A percentile compares a stretch with the other conserved stretches of the same genome.
phyloP scores from a whole-genome alignment of 2,888 invertebrate species.

The Troglohyphantes excavatus region DNA sequence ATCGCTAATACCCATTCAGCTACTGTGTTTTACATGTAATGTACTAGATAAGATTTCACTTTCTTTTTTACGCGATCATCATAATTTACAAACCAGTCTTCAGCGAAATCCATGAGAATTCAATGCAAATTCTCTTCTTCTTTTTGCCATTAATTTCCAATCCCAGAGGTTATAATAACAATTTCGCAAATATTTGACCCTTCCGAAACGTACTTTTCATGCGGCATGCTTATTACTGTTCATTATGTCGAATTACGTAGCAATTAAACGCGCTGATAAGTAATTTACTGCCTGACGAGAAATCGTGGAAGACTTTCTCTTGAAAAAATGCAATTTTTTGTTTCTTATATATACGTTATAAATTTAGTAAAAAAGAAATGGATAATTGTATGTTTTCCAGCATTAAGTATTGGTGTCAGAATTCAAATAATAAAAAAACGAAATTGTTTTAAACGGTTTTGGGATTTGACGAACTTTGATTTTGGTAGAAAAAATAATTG shows the following conservation, averaged over 20 bases:
- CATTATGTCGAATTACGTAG: conserved; percentile 64
- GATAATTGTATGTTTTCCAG: conserved; percentile 1
- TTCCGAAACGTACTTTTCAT: conserved; percentile 20
- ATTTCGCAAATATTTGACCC: conserved; percentile 72
- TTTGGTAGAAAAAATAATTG: conserved; percentile 32
- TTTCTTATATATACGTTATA: not conserved
- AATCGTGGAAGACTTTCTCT: conserved; percentile 21
- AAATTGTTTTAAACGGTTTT: not conserved
- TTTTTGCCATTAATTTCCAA: conserved; percentile 54
- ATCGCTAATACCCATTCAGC: conserved; percentile 39
- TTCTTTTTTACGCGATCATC: conserved; percentile 24
- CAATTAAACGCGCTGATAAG: conserved; percentile 66
- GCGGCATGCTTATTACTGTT: conserved; percentile 64
- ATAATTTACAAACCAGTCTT: conserved; percentile 48
- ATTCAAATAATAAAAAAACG: not conserved
- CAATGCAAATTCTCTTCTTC: conserved; percentile 69
- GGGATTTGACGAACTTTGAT: conserved; percentile 13
- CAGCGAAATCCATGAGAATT: conserved; percentile 58
- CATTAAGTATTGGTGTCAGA: not conserved
- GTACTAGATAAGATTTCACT: conserved; percentile 49
- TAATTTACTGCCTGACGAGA: conserved; percentile 62
- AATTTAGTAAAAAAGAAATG: not conserved
- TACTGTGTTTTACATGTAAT: not conserved
- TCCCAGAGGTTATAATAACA: conserved; percentile 54
- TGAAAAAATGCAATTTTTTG: conserved; percentile 28